Evolutionary conservation across 2,113 vertebrate species (phyloP).

Genomic region (Notarius lentiginosus): DNA sequence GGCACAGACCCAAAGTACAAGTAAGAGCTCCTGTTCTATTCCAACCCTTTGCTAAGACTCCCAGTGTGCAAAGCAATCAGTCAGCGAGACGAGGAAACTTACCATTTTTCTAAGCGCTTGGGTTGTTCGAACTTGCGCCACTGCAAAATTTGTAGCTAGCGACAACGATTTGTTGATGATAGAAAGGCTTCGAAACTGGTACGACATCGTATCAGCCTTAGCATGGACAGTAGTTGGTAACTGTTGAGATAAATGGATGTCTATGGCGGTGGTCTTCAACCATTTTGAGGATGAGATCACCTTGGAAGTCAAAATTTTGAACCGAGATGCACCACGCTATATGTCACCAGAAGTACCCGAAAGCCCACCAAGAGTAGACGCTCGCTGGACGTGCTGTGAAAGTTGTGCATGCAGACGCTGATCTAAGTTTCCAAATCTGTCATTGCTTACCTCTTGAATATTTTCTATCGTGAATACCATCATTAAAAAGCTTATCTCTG

Average conservation of each 20-base stretch:
- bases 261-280: neutral
- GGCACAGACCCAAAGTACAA: constrained; percentile 9
- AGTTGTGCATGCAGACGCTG: no score
- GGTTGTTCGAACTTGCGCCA: neutral
- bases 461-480: no score
- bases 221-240: no score
- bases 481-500: no score
- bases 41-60: neutral
- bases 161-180: neutral
- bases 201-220: neutral
- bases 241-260: neutral
- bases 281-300: neutral
- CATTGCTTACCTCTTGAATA: no score
- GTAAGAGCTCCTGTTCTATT: constrained; percentile 12
- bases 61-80: constrained; percentile 10
- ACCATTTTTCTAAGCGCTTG: neutral
- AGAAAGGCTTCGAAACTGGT: neutral
- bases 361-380: neutral
- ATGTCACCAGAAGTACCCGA: neutral
- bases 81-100: neutral
- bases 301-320: neutral
- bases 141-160: neutral
- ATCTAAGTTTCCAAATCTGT: no score
- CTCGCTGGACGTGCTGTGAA: no score
- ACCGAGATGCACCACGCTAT: neutral